phyloP scores from a whole-genome alignment of 2,888 invertebrate species.

The Scaptomyza tumidula region DNA sequence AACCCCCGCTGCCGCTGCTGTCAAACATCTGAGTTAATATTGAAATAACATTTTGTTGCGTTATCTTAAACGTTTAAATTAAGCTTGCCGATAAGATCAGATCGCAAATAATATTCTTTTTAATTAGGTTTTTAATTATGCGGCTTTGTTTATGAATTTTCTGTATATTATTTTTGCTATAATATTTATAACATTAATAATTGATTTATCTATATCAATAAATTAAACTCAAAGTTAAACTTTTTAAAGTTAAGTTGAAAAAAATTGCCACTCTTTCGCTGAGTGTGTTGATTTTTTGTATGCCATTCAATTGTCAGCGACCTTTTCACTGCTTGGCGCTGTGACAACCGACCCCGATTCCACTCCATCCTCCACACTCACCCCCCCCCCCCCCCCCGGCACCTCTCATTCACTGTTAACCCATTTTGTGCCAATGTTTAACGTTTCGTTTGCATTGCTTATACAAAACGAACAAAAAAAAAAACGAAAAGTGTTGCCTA shows the following conservation, averaged over 20 bases:
- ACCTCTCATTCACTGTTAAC: background rate
- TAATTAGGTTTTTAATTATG: background rate
- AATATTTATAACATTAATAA: too few species aligned
- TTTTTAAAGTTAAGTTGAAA: background rate
- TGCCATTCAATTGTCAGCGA: constrained; percentile 24
- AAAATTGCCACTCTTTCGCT: background rate
- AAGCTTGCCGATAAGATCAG: constrained; percentile 12
- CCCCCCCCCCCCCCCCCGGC: too few species aligned
- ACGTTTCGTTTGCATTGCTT: constrained; percentile 50
- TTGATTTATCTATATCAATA: too few species aligned
- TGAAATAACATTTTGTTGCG: constrained; percentile 42
- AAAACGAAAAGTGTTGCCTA: constrained; percentile 44
- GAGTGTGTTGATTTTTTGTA: constrained; percentile 1
- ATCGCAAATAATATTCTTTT: background rate
- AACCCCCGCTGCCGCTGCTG: constrained; percentile 7
- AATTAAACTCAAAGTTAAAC: background rate
- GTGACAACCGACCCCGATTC: background rate
- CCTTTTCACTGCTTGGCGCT: constrained; percentile 1
- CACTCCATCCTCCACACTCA: background rate
- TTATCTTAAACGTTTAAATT: constrained; percentile 42
- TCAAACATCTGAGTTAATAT: constrained; percentile 52
- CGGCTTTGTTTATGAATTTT: background rate
- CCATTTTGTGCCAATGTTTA: constrained; percentile 28
- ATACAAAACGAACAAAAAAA: constrained; percentile 42
- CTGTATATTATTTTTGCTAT: too few species aligned